Conservation (phyloP, 2,797 vertebrate species). For the Cheirogaleus major region DNA sequence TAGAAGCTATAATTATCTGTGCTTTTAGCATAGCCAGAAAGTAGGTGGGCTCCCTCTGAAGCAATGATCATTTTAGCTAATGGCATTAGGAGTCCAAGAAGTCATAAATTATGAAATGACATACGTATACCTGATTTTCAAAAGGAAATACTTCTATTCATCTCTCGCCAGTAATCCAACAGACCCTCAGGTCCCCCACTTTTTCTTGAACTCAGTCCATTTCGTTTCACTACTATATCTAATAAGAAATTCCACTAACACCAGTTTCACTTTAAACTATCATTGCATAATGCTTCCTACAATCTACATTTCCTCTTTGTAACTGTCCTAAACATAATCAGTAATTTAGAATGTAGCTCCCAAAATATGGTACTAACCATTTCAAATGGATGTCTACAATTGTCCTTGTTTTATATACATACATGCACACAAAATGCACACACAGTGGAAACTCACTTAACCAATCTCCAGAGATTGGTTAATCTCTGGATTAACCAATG, state of each 20-base stretch:
- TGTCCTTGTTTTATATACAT: background rate
- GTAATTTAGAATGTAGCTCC: background rate
- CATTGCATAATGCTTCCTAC: background rate
- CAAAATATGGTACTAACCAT: background rate
- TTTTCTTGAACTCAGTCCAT: background rate
- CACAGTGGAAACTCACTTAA: background rate
- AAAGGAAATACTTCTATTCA: background rate
- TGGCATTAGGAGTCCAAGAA: background rate
- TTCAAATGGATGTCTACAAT: background rate
- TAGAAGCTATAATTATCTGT: background rate
- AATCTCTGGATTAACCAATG: conserved; percentile 45
- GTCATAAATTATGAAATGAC: conserved; percentile 17
- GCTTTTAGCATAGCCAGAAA: conserved; percentile 32
- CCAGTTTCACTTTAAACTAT: conserved; percentile 12
- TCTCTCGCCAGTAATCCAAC: background rate
- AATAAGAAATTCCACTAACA: background rate
- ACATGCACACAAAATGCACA: background rate
- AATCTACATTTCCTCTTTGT: background rate
- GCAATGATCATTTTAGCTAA: conserved; percentile 17
- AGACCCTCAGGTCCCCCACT: background rate
- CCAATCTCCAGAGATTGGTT: background rate
- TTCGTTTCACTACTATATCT: conserved; percentile 13
- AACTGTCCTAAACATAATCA: background rate
- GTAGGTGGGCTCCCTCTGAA: background rate
- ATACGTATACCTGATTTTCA: background rate